These are phyloP conservation scores for Harmothoe impar DNA, from an alignment of 2,888 invertebrate species.

Conservation along the genomic window DNA sequence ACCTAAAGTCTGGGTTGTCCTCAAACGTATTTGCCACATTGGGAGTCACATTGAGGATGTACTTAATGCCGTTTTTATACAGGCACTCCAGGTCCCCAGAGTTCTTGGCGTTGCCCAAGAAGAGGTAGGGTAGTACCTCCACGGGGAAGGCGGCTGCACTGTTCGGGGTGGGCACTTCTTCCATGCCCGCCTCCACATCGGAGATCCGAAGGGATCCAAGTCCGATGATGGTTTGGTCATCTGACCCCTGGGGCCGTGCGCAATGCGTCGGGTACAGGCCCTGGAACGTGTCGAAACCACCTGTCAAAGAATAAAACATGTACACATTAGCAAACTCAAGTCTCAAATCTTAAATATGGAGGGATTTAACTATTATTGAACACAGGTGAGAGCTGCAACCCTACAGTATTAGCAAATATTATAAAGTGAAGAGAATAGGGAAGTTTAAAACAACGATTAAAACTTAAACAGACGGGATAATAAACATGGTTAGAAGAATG, in stretches of 20 bases:
- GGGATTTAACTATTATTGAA: too few species aligned
- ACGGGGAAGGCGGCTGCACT: conserved; percentile 89
- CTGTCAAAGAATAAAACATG: conserved; percentile 61
- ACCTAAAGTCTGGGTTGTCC: conserved; percentile 90
- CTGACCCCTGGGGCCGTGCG: conserved; percentile 58
- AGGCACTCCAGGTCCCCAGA: conserved; percentile 95
- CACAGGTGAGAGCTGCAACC: too few species aligned
- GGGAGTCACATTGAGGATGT: conserved; percentile 97
- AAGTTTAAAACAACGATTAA: too few species aligned
- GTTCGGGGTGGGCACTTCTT: conserved; percentile 73
- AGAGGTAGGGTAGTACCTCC: conserved; percentile 96
- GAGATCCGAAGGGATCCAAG: conserved; percentile 88
- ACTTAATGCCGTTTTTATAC: conserved; percentile 94
- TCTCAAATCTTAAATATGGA: too few species aligned
- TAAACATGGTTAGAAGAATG: too few species aligned
- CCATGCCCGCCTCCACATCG: conserved; percentile 75
- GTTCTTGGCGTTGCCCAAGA: conserved; percentile 96
- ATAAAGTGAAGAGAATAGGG: too few species aligned
- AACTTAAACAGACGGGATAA: too few species aligned
- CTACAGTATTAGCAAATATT: too few species aligned
- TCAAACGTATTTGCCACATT: conserved; percentile 98
- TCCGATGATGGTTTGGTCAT: conserved; percentile 66
- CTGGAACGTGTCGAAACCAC: conserved; percentile 67
- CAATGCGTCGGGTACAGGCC: conserved; percentile 65
- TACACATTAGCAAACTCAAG: not conserved